A percentile compares a stretch with the other conserved stretches of the same genome.
phyloP scores from a whole-genome alignment of 2,797 vertebrate species.

The Malurus leucopterus region DNA sequence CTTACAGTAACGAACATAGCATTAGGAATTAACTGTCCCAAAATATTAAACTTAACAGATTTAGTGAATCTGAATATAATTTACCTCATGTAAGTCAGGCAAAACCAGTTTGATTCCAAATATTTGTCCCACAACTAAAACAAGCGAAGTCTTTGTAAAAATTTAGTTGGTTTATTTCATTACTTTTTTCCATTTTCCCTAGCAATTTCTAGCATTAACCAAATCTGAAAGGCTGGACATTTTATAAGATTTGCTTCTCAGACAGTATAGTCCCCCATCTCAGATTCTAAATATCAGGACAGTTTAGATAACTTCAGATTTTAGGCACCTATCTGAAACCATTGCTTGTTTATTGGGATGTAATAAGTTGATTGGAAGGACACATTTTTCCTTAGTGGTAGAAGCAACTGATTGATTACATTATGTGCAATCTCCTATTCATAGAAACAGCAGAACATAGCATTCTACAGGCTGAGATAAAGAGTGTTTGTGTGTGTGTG shows the following conservation, averaged over 20 bases:
- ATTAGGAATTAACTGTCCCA: not conserved
- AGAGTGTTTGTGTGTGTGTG: constrained; percentile 62
- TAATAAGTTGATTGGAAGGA: constrained; percentile 34
- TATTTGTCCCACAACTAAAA: not conserved
- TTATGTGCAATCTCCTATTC: constrained; percentile 36
- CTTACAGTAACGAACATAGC: not conserved
- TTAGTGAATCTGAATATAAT: not conserved
- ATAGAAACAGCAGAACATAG: constrained; percentile 27
- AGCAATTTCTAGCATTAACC: not conserved
- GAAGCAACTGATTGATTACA: constrained; percentile 35
- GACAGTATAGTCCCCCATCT: not conserved
- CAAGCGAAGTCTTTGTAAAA: not conserved
- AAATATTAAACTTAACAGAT: not conserved
- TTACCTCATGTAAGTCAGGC: not conserved
- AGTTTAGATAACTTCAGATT: not conserved
- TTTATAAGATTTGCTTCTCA: not conserved
- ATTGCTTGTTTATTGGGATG: not conserved
- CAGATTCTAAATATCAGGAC: not conserved
- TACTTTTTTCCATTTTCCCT: not conserved
- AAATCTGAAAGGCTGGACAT: not conserved
- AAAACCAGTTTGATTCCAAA: not conserved
- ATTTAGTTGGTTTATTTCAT: not conserved
- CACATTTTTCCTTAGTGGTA: constrained; percentile 6
- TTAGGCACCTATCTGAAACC: not conserved
- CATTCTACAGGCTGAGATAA: constrained; percentile 55